phyloP scores from a whole-genome alignment of 2,797 vertebrate species.

The Enteromius trimaculatus region DNA sequence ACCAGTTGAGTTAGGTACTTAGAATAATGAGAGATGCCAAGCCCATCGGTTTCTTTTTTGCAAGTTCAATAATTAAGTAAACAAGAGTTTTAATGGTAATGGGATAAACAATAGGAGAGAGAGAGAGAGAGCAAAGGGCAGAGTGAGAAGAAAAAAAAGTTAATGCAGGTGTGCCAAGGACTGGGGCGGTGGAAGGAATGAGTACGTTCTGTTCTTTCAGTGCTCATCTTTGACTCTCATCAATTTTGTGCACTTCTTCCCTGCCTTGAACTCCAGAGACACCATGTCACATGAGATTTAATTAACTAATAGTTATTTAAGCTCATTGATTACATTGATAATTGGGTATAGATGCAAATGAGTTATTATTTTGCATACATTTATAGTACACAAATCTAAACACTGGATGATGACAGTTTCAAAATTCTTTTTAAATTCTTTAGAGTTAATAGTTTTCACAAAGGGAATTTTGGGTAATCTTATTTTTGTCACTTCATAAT shows the following conservation, averaged over 20 bases:
- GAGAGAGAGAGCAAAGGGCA: background rate
- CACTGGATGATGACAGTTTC: no score
- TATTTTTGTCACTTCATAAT: no score
- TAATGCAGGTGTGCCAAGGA: background rate
- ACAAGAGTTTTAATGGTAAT: constrained; percentile 1
- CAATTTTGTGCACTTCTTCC: background rate
- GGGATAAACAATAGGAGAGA: background rate
- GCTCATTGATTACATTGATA: no score
- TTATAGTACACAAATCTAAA: no score
- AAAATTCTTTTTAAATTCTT: no score
- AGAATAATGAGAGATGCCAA: background rate
- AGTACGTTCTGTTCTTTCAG: background rate
- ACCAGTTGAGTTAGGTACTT: constrained; percentile 5
- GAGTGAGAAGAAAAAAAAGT: background rate
- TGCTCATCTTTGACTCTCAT: background rate
- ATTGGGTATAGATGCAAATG: no score
- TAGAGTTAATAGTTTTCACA: no score
- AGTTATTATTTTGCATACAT: no score
- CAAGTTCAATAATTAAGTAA: constrained; percentile 2
- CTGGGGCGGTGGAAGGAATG: background rate
- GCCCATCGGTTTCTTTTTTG: background rate
- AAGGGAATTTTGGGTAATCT: no score
- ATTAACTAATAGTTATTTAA: no score
- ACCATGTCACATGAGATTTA: background rate
- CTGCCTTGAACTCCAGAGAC: background rate